These are phyloP conservation scores for Rhimphoctona megacephalus DNA, from an alignment of 2,888 invertebrate genomes.

Conservation along the genomic window DNA sequence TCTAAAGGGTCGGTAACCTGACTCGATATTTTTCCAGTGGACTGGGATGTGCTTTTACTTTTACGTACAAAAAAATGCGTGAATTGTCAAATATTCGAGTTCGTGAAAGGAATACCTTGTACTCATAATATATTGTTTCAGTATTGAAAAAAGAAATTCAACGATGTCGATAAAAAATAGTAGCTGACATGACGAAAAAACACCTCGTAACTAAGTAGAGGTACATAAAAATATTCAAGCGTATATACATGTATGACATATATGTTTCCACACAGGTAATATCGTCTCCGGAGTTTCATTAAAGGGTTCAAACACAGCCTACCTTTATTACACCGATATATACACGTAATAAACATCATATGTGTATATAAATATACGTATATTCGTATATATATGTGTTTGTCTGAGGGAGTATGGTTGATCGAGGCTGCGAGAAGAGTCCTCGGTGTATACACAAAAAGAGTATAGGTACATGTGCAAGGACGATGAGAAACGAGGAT, in stretches of 20 bases:
- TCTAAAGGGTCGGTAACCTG: too few species aligned
- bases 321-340: slow-evolving; percentile 29
- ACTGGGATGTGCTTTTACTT: too few species aligned
- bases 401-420: background rate
- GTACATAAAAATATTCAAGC: background rate
- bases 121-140: background rate
- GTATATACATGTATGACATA: background rate
- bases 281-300: slow-evolving; percentile 38
- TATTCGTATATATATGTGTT: background rate
- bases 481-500: slow-evolving; percentile 67
- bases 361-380: background rate
- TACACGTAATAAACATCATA: slow-evolving; percentile 1
- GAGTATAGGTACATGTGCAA: slow-evolving; percentile 37
- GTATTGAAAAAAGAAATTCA: background rate
- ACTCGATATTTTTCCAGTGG: too few species aligned
- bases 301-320: slow-evolving; percentile 15
- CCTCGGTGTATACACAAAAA: slow-evolving; percentile 14
- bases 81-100: too few species aligned
- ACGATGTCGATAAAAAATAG: background rate
- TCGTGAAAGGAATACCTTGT: too few species aligned
- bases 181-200: background rate
- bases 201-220: background rate
- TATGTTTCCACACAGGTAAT: slow-evolving; percentile 14
- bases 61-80: too few species aligned
- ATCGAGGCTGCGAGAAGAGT: slow-evolving; percentile 29